Evolutionary conservation across 2,113 vertebrate genomes (phyloP).

Genomic region (Microtus ochrogaster): DNA sequence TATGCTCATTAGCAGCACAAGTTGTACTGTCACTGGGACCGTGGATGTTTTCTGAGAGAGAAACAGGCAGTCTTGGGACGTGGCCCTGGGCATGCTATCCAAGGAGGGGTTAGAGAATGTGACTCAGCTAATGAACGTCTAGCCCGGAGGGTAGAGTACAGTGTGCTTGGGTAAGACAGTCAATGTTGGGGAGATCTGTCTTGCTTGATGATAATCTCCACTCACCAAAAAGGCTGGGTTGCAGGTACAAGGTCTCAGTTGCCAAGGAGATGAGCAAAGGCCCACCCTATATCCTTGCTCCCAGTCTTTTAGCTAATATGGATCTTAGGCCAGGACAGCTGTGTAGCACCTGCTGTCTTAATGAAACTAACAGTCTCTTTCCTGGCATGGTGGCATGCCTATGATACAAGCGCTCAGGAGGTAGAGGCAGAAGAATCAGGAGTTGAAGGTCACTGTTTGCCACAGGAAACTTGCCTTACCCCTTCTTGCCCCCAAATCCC

Average conservation of each 20-base stretch:
- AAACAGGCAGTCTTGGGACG: slow-evolving; percentile 21
- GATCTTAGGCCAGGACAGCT: not conserved
- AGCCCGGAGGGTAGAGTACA: slow-evolving; percentile 25
- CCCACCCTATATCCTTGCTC: not conserved
- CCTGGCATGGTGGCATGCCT: not conserved
- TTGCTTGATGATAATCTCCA: not conserved
- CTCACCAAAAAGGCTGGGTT: not conserved
- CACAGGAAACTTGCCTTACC: too few relatives aligned
- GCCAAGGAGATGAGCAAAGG: not conserved
- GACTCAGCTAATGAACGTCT: slow-evolving; percentile 16
- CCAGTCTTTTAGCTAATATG: not conserved
- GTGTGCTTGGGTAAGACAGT: not conserved
- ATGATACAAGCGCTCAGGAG: not conserved
- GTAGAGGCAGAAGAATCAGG: too few relatives aligned
- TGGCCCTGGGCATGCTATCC: not conserved
- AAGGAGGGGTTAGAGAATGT: not conserved
- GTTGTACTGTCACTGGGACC: not conserved
- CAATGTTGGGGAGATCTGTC: not conserved
- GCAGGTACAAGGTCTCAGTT: not conserved
- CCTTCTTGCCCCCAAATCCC: not conserved
- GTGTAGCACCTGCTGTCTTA: not conserved
- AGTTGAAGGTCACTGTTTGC: not conserved
- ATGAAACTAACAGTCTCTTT: not conserved
- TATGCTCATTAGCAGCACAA: not conserved
- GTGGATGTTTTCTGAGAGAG: slow-evolving; percentile 1